These are phyloP conservation scores for Mycetomoellerius zeteki DNA, from an alignment of 1,140 invertebrate species.

Conservation along the genomic window DNA sequence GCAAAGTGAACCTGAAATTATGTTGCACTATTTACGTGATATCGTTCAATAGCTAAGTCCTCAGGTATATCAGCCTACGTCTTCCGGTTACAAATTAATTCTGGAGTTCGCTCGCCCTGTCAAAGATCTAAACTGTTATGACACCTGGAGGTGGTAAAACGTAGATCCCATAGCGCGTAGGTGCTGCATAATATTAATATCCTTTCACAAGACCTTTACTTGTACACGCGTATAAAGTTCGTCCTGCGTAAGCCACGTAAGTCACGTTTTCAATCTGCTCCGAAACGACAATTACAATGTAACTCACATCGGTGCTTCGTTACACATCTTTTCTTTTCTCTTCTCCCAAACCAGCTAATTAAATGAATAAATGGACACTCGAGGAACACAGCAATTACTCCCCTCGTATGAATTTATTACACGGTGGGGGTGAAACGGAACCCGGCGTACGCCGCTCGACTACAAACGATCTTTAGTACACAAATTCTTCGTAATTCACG, in stretches of 20 bases:
- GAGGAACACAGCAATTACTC: not conserved
- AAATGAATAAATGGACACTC: conserved; percentile 41
- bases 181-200: conserved; percentile 65
- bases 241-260: conserved; percentile 18
- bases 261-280: conserved; percentile 41
- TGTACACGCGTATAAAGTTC: conserved; percentile 11
- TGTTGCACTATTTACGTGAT: not conserved
- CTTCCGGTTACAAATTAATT: conserved; percentile 75
- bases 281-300: conserved; percentile 40
- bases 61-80: conserved; percentile 45
- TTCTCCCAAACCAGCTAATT: not conserved
- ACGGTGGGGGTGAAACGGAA: not conserved
- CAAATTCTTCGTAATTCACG: conserved; percentile 41
- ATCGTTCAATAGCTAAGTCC: not conserved
- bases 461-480: conserved; percentile 33
- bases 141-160: conserved; percentile 59
- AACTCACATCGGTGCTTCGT: conserved; percentile 15
- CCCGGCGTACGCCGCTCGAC: not conserved
- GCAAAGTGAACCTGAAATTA: not conserved
- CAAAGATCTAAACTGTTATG: conserved; percentile 50
- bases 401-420: conserved; percentile 29
- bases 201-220: conserved; percentile 37
- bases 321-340: not conserved
- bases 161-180: conserved; percentile 64
- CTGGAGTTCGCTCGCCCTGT: conserved; percentile 44